Evolutionary conservation across 2,113 vertebrate species (phyloP).

Genomic region (Pomatorhinus ruficollis): DNA sequence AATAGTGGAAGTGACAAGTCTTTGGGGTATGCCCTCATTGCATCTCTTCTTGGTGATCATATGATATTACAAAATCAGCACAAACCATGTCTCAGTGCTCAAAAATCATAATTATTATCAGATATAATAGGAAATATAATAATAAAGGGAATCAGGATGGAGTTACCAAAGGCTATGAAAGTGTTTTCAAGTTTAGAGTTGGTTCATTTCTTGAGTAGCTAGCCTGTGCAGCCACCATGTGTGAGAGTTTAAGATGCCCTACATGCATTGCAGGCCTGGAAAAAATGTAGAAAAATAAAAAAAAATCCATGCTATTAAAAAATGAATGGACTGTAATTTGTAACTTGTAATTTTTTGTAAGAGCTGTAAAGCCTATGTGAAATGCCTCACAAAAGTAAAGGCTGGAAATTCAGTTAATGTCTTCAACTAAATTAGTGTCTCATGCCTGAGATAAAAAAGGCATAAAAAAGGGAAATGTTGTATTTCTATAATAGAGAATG

Average conservation of each 20-base stretch:
- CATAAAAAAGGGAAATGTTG: not conserved
- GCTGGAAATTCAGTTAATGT: not conserved
- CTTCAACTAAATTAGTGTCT: not conserved
- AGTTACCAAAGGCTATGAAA: not conserved
- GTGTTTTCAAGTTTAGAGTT: not conserved
- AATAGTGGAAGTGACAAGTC: not conserved
- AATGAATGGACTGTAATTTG: not conserved
- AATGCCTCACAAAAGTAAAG: not conserved
- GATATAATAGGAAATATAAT: not conserved
- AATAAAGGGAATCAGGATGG: not conserved
- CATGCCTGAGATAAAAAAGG: not conserved
- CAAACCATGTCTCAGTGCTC: not conserved
- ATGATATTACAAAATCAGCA: not conserved
- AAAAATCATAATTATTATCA: not conserved
- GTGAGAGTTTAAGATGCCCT: not conserved
- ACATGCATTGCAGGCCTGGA: not conserved
- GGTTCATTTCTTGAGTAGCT: not conserved
- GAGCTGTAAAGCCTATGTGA: not conserved
- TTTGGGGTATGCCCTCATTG: not conserved
- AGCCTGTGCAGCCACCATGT: not conserved
- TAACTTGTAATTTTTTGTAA: not conserved
- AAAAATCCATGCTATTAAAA: not conserved
- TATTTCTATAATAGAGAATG: not conserved
- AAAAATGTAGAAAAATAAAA: not conserved
- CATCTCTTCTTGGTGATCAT: not conserved